phyloP scores from a whole-genome alignment of 2,797 vertebrate genomes.

The Lagorchestes hirsutus region DNA sequence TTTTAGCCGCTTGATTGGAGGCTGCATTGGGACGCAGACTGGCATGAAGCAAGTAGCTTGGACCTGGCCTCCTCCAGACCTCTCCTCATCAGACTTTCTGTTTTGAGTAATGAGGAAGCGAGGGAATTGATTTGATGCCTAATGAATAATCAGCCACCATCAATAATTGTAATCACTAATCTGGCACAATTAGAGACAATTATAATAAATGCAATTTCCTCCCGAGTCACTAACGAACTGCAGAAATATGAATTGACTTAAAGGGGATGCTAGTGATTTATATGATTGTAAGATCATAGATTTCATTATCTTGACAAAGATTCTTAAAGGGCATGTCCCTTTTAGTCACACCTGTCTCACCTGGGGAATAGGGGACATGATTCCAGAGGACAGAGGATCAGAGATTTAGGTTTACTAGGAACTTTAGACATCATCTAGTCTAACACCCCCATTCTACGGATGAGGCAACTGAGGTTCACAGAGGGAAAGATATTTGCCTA shows the following conservation, averaged over 20 bases:
- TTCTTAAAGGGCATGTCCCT: slow-evolving; percentile 78
- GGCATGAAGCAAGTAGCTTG: slow-evolving; percentile 68
- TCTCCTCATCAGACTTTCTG: slow-evolving; percentile 86
- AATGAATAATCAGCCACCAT: slow-evolving; percentile 92
- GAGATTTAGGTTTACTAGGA: not conserved
- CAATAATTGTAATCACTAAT: slow-evolving; percentile 93
- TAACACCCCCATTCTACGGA: not conserved
- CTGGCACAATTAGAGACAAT: slow-evolving; percentile 91
- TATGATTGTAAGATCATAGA: slow-evolving; percentile 82
- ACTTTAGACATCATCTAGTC: not conserved
- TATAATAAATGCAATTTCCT: slow-evolving; percentile 92
- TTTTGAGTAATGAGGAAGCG: slow-evolving; percentile 85
- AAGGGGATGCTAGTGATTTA: slow-evolving; percentile 86
- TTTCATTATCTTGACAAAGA: slow-evolving; percentile 73
- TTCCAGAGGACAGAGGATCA: rapidly evolving
- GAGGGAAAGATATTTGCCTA: not conserved
- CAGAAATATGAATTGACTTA: slow-evolving; percentile 90
- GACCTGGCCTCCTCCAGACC: slow-evolving; percentile 78
- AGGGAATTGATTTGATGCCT: slow-evolving; percentile 88
- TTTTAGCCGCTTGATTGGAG: slow-evolving; percentile 72
- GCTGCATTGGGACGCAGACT: slow-evolving; percentile 22
- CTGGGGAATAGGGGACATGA: slow-evolving; percentile 30
- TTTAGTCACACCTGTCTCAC: slow-evolving; percentile 43
- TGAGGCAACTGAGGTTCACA: not conserved
- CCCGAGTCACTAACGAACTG: slow-evolving; percentile 88